Evolutionary conservation across 2,113 vertebrate genomes (phyloP).

Genomic region (Madoqua kirkii): DNA sequence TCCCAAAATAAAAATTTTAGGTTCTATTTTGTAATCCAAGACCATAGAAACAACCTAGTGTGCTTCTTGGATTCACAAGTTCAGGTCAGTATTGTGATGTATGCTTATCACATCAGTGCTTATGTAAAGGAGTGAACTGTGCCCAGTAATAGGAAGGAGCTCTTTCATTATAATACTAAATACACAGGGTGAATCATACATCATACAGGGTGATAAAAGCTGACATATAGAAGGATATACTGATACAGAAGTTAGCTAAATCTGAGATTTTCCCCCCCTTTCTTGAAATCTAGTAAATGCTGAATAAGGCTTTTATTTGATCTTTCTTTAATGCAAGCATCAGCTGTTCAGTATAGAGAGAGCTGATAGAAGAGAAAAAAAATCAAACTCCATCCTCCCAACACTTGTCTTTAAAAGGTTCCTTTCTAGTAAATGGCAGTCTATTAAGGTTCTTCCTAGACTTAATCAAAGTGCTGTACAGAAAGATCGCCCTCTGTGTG

Average conservation of each 20-base stretch:
- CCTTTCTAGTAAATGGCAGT: slow-evolving; percentile 73
- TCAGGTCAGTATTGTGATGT: slow-evolving; percentile 66
- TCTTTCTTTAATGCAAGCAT: slow-evolving; percentile 78
- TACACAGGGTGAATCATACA: slow-evolving; percentile 56
- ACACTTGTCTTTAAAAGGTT: slow-evolving; percentile 69
- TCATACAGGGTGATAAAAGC: slow-evolving; percentile 60
- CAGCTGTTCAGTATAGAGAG: slow-evolving; percentile 75
- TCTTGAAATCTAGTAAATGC: slow-evolving; percentile 76
- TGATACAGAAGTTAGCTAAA: slow-evolving; percentile 68
- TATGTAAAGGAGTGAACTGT: slow-evolving; percentile 27
- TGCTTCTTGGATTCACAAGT: slow-evolving; percentile 54
- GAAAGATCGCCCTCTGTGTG: slow-evolving; percentile 61
- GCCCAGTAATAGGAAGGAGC: slow-evolving; percentile 33
- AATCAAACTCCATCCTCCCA: slow-evolving; percentile 57
- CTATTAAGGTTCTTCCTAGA: slow-evolving; percentile 74
- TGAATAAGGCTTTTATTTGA: slow-evolving; percentile 81
- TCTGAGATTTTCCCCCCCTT: slow-evolving; percentile 19
- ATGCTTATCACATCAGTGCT: slow-evolving; percentile 19
- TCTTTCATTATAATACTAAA: slow-evolving; percentile 71
- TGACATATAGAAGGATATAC: slow-evolving; percentile 63
- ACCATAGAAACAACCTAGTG: slow-evolving; percentile 36
- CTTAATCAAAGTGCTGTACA: slow-evolving; percentile 66
- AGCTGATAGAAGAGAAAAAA: slow-evolving; percentile 57
- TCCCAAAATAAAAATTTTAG: slow-evolving; percentile 35
- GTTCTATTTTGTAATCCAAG: slow-evolving; percentile 32